These are phyloP conservation scores for Zaprionus taronus DNA, from an alignment of 1,140 invertebrate genomes.

Conservation along the genomic window DNA sequence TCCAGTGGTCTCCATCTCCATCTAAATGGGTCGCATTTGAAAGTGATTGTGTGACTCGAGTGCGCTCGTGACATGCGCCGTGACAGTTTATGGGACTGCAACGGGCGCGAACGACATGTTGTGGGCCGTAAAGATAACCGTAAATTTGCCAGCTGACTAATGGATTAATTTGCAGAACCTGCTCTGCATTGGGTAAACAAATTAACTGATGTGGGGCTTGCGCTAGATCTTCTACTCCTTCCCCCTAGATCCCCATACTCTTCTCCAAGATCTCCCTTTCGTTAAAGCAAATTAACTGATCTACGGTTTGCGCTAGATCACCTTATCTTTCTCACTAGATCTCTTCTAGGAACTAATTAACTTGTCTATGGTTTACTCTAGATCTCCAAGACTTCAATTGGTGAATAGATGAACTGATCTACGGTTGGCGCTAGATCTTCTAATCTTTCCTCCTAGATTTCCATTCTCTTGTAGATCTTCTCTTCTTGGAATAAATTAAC, in stretches of 20 bases:
- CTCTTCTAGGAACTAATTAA: not conserved
- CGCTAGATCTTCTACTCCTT: too few species aligned
- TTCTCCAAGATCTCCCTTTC: too few species aligned
- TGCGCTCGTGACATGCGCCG: conserved; percentile 34
- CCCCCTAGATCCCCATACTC: too few species aligned
- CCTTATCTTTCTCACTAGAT: too few species aligned
- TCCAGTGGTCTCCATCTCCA: conserved; percentile 31
- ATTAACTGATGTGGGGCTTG: not conserved
- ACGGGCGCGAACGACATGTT: not conserved
- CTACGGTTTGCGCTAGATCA: too few species aligned
- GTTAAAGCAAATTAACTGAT: too few species aligned
- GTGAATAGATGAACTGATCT: too few species aligned
- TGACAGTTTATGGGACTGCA: conserved; percentile 53
- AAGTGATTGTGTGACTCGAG: conserved; percentile 71
- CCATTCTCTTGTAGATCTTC: not conserved
- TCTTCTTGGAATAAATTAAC: too few species aligned
- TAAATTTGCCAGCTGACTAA: not conserved
- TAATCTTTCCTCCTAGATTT: too few species aligned
- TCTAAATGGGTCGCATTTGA: conserved; percentile 73
- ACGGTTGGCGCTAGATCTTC: too few species aligned
- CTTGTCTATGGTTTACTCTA: not conserved
- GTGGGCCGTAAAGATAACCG: conserved; percentile 7
- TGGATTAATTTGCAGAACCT: conserved; percentile 7
- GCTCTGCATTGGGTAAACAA: not conserved
- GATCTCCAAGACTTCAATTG: not conserved